Base-by-base conservation (phyloP, 1,140 invertebrate genomes). In the Holotrichia oblita region DNA sequence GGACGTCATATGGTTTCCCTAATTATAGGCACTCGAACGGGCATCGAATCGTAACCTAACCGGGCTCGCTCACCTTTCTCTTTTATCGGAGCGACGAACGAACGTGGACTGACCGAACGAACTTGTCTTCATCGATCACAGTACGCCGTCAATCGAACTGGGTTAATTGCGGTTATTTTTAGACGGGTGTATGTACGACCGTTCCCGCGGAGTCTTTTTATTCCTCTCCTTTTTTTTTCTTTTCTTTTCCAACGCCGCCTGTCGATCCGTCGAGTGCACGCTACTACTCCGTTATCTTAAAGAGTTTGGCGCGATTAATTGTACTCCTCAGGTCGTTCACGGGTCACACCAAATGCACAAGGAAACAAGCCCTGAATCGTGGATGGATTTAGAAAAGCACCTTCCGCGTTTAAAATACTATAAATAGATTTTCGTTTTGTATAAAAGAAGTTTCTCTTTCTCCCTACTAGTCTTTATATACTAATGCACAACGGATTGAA, bases 121-220 rank as follows among this genome's bases (percentile, higher is more conserved):
- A 69, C 61, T 69, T 69, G 61, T 69, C 61, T 20, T 69, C 61
- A 69, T 69, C 61, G 61, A 69, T 69, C 61, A 69, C 27, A 24
- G 8, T 22, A 20, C 61, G 61, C 61, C 61, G 61, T 34, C 61
- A 34, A 69, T 69, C 61, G 61, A 69, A 69, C 61, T 69, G 61
- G 61, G 61, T 69, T 69, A 69, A 69, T 69, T 69, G 61, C 61
- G 20, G 61, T 69, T 69, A 69, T 69, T 69, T 69, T 69, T 69
- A 69, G 61, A 55, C 61, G 24, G 10, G 61, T 55, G n/a, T 48
- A 48, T 48, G 17, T 17, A 17, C 48, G 48, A 17, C 17, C 48
- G 48, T 55, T 55, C 48, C 48, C 20, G 61, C 61, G 61, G 61
- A 17, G 61, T 69, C 61, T 69, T 69, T 69, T 69, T 69, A 20